phyloP scores from a whole-genome alignment of 2,888 invertebrate genomes.

The Polymixis flavicincta region DNA sequence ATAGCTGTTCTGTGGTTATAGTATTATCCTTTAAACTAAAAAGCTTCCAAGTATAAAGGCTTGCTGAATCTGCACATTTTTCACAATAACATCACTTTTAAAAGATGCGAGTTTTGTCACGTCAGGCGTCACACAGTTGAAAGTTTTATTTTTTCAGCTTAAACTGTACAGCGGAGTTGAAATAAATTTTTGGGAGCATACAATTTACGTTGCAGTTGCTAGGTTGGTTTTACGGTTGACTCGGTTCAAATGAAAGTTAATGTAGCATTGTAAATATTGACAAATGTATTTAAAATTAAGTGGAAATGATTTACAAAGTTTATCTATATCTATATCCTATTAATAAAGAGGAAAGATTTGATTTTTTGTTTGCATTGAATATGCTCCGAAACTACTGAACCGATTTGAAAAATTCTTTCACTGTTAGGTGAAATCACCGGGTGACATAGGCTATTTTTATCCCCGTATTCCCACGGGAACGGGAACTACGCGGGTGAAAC shows the following conservation, averaged over 20 bases:
- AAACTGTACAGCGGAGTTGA: neutral
- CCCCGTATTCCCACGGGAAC: no score
- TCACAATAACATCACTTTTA: neutral
- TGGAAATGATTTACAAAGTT: neutral
- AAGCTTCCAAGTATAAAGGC: neutral
- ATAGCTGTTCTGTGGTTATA: no score
- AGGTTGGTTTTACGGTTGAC: conserved; percentile 21
- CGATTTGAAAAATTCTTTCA: no score
- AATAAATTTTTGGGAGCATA: conserved; percentile 17
- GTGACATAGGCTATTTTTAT: no score
- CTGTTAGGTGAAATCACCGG: no score
- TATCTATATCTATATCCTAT: no score
- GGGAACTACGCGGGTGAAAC: no score
- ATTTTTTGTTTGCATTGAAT: no score
- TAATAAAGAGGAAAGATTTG: no score
- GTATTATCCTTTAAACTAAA: neutral
- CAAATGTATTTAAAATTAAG: conserved; percentile 4
- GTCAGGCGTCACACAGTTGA: neutral
- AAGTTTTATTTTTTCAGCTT: neutral
- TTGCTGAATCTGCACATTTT: neutral
- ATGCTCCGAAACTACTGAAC: no score
- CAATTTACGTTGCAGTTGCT: neutral
- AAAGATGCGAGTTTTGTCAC: neutral
- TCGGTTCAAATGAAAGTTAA: conserved; percentile 13
- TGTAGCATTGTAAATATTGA: conserved; percentile 3